phyloP scores from a whole-genome alignment of 2,888 invertebrate genomes.

The Serrognathus titanus region DNA sequence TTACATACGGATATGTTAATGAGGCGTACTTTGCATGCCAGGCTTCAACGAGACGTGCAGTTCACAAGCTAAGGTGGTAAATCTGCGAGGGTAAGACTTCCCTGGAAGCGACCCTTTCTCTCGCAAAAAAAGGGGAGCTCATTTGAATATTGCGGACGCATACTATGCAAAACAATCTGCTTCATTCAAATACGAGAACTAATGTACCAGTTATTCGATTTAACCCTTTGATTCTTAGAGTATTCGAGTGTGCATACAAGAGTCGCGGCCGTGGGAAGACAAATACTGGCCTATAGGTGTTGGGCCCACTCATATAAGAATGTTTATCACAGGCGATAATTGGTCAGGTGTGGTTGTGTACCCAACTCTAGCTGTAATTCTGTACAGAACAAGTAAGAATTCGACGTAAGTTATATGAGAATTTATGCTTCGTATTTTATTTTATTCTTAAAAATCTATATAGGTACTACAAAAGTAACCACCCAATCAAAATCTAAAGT shows the following conservation, averaged over 20 bases:
- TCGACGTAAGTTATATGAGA: not conserved
- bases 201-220: slow-evolving; percentile 18
- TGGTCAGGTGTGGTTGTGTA: slow-evolving; percentile 37
- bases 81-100: slow-evolving; percentile 18
- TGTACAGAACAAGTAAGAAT: not conserved
- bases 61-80: slow-evolving; percentile 19
- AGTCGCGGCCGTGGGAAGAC: slow-evolving; percentile 31
- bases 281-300: slow-evolving; percentile 26
- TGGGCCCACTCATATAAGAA: slow-evolving; percentile 31
- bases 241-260: slow-evolving; percentile 22
- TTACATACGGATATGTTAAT: slow-evolving; percentile 8
- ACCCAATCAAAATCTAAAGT: too few relatives aligned
- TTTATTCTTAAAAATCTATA: too few relatives aligned
- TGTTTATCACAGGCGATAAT: slow-evolving; percentile 37
- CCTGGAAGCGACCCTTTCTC: slow-evolving; percentile 23
- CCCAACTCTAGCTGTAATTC: slow-evolving; percentile 12
- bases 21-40: slow-evolving; percentile 19
- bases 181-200: slow-evolving; percentile 12
- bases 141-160: slow-evolving; percentile 25
- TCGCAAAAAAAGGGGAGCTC: slow-evolving; percentile 21
- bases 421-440: not conserved
- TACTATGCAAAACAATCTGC: slow-evolving; percentile 23
- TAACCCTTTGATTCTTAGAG: slow-evolving; percentile 25
- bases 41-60: slow-evolving; percentile 18
- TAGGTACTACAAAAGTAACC: too few relatives aligned